Percentiles rank a stretch among this genome's conserved stretches.
Evolutionary conservation across 1,140 invertebrate species (phyloP).

Genomic region (Cardiocondyla obscurior): DNA sequence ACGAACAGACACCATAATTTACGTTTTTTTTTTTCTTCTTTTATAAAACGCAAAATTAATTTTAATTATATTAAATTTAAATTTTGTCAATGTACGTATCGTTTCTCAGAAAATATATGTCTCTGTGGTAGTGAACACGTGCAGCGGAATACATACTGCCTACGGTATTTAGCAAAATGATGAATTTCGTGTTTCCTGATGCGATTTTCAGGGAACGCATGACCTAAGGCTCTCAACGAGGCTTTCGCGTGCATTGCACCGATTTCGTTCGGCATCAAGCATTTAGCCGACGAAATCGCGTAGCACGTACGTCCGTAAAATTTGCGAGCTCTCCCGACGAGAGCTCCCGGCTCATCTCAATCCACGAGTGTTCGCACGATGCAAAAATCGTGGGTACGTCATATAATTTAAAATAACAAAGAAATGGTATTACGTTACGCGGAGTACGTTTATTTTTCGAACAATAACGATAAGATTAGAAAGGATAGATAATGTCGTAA

Average conservation of each 20-base stretch:
- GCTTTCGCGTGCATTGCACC: constrained; percentile 70
- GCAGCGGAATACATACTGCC: background rate
- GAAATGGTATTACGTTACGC: background rate
- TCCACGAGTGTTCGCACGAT: background rate
- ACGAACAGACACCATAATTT: background rate
- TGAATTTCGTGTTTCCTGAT: constrained; percentile 33
- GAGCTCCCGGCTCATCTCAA: background rate
- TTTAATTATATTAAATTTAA: background rate
- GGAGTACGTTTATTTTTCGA: background rate
- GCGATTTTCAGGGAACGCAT: constrained; percentile 24
- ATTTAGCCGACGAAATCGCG: constrained; percentile 51
- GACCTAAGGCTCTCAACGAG: constrained; percentile 59
- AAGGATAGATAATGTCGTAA: background rate
- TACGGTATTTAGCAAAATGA: background rate
- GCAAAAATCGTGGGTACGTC: background rate
- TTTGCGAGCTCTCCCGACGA: background rate
- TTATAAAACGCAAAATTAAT: background rate
- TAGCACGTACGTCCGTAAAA: background rate
- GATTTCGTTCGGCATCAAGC: constrained; percentile 50
- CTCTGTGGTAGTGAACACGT: background rate
- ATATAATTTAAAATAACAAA: background rate
- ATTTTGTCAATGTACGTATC: background rate
- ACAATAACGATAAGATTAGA: background rate
- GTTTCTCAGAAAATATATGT: background rate
- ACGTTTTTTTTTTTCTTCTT: background rate